Base-by-base conservation (phyloP, 2,113 vertebrate genomes). In the Heptranchias perlo region DNA sequence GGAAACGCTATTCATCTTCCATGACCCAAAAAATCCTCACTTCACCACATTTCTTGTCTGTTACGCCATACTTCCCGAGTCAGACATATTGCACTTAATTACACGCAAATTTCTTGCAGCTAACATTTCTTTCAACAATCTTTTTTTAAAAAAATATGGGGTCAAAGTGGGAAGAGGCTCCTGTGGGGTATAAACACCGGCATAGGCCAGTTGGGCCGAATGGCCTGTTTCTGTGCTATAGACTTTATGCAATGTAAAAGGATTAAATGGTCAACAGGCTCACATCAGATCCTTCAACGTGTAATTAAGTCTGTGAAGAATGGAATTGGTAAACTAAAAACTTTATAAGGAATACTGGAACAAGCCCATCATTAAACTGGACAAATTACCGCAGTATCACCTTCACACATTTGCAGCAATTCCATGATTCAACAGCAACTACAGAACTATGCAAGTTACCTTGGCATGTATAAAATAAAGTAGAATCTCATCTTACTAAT, bases 401-500 rank as follows among this genome's bases (percentile, higher is more conserved):
- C 21, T 2, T 69, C 44, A 25, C 35, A 94, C 87, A 58, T 58
- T 16, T 58, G 7, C 1, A 64, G 44, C 61, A 64, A 89, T 31
- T 52, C 86, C 16, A 62, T 25, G 31, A 62, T 39, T 39, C 54
- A 13, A 47, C 1, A n/a, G 84, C 23, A 87, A 82, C 35, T 23
- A 82, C 5, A 16, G 35, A 76, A 82, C 11, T 10, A 82, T 16
- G n/a, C n/a, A n/a, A 87, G 84, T 87, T 47, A 49, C 87, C 52
- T 35, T 58, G 31, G 49, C 58, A 13, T 91, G 35, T 35, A 58
- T 39, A 94, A 39, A 64, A 94, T n/a, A 94, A 44, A 23, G 61
- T 94, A 64, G 31, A 94, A 94, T 91, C 61, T 93, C 61, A 23
- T 94, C 7, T 94, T 58, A 91, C 87, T 23, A 28, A 62, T 64